Base-by-base conservation (phyloP, 2,113 vertebrate genomes). In the Okapia johnstoni region DNA sequence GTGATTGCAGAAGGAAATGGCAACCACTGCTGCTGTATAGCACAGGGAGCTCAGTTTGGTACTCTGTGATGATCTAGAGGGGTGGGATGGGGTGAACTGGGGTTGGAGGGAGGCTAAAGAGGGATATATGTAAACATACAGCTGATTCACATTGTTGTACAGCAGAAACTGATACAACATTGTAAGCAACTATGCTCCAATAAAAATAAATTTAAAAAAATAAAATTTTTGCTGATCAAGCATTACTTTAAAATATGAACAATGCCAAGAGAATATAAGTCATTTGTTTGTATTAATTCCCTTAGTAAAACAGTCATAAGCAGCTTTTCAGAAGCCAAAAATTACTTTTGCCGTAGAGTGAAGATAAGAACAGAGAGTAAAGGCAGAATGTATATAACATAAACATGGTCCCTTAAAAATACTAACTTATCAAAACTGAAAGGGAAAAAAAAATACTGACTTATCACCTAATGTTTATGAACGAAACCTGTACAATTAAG, bases 231-330 rank as follows among this genome's bases (percentile, higher is more conserved):
- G 50, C 46, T 40, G 66, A 93, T 66, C 25, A 54, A 88, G 60
- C 61, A 96, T 70, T 91, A 80, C n/a, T 88, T 94, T 88, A 87
- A 97, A 90, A 61, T 61, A 61, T 48, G n/a, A 94, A 85, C 23
- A 66, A 77, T 88, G 43, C 70, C 61, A 48, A 76, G 54, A 43
- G 14, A 43, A 43, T 23, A 60, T 57, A 86, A 88, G 81, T 79
- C n/a, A 96, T 63, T 40, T 77, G 54, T 63, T 58, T 92, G n/a
- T 57, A 88, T 96, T 94, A 84, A 90, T 83, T 91, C 36, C 36
- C 58, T 66, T n/a, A 55, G 43, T 73, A 85, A 80, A 48, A 97
- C 2, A 79, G n/a, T 43, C 58, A 87, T 25, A 79, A 92, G 92
- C 6, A 60, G 63, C 28, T 48, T 87, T 40, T 88, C 58, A 84